These are phyloP conservation scores for Melanargia galathea DNA, from an alignment of 2,888 invertebrate species.

Conservation along the genomic window DNA sequence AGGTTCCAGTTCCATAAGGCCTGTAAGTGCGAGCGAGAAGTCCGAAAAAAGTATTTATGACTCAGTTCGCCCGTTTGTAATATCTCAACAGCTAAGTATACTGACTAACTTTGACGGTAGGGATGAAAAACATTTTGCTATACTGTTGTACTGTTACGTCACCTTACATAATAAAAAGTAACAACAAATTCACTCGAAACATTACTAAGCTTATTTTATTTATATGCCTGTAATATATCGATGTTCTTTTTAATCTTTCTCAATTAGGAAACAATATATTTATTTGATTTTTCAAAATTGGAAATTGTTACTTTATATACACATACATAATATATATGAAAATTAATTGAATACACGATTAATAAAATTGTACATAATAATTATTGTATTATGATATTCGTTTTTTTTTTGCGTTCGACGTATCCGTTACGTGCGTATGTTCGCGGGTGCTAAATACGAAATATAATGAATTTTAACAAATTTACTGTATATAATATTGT, in stretches of 20 bases:
- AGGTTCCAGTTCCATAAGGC: too few species aligned
- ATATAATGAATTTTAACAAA: not conserved
- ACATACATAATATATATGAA: not conserved
- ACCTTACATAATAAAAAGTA: not conserved
- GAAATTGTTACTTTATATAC: not conserved
- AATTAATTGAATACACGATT: not conserved
- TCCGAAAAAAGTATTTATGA: too few species aligned
- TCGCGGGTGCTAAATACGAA: constrained; percentile 12
- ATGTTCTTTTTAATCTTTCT: not conserved
- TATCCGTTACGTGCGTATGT: not conserved
- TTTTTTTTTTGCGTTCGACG: constrained; percentile 5
- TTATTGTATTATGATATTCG: not conserved
- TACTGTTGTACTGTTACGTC: not conserved
- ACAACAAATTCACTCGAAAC: not conserved
- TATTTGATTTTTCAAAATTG: not conserved
- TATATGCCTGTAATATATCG: not conserved
- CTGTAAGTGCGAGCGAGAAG: too few species aligned
- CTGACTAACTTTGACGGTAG: too few species aligned
- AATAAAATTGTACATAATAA: constrained; percentile 9
- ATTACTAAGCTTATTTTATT: not conserved
- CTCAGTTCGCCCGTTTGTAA: too few species aligned
- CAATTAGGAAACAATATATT: not conserved
- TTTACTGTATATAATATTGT: constrained; percentile 12
- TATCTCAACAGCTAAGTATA: too few species aligned
- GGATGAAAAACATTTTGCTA: not conserved